These are phyloP conservation scores for Anguilla marmorata DNA, from an alignment of 2,797 vertebrate genomes.

Conservation along the genomic window DNA sequence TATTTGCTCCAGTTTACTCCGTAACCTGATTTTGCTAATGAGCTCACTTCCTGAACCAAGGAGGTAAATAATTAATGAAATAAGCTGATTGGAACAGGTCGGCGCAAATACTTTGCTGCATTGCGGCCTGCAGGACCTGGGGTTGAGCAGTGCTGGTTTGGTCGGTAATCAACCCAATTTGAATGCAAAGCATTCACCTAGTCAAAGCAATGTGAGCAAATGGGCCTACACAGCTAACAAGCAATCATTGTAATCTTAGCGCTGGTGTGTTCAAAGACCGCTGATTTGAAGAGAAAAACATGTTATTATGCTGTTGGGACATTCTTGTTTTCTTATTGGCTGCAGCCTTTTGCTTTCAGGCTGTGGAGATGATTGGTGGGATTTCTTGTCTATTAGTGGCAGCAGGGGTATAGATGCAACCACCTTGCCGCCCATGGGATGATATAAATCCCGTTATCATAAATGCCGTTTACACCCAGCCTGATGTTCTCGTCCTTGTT, in stretches of 20 bases:
- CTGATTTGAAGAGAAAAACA: neutral
- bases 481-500: constrained; percentile 32
- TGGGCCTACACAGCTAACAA: neutral
- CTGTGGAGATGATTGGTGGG: no score
- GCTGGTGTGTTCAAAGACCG: neutral
- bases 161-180: neutral
- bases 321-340: neutral
- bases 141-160: neutral
- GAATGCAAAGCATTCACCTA: neutral
- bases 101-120: no score
- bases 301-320: neutral
- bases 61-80: no score
- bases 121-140: neutral
- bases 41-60: neutral
- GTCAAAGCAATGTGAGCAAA: neutral
- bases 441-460: constrained; percentile 30
- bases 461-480: constrained; percentile 34
- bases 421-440: neutral
- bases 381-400: no score
- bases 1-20: neutral
- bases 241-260: neutral
- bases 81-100: no score
- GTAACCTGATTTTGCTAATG: neutral
- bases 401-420: no score
- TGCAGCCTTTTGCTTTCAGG: neutral